These are phyloP conservation scores for Peromyscus attwateri DNA, from an alignment of 2,797 vertebrate species.

Conservation along the genomic window DNA sequence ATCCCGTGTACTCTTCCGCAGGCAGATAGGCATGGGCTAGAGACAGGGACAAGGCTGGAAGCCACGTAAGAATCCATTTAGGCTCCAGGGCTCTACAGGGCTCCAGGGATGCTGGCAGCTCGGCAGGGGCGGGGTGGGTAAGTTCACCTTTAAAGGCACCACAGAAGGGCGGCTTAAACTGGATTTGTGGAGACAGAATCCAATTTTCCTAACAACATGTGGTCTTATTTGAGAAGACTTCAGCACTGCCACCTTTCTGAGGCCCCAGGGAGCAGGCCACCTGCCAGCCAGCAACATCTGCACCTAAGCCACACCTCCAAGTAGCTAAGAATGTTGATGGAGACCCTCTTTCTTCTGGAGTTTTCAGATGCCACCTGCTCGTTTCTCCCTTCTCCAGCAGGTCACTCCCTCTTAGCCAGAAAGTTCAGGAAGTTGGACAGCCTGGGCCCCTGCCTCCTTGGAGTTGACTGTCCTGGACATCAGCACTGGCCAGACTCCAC, in stretches of 20 bases:
- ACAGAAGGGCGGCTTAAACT: neutral
- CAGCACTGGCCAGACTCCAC: neutral
- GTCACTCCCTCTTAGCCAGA: neutral
- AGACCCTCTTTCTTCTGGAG: neutral
- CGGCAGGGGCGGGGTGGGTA: accelerated
- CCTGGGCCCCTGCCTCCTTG: neutral
- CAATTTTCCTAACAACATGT: neutral
- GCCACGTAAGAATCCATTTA: too few species aligned
- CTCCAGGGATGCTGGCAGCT: neutral
- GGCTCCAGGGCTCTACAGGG: neutral
- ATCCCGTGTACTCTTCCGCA: accelerated
- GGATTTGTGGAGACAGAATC: neutral
- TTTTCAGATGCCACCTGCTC: accelerated
- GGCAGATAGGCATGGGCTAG: neutral
- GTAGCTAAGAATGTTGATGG: neutral
- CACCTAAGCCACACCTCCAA: neutral
- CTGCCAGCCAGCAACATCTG: neutral
- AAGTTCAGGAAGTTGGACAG: neutral
- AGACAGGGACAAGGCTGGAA: accelerated
- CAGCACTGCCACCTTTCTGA: accelerated
- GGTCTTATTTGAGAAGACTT: neutral
- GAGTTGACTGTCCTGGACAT: neutral
- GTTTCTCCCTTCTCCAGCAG: neutral
- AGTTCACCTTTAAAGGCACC: neutral
- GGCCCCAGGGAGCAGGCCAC: neutral